Base-by-base conservation (phyloP, 2,888 invertebrate species). In the Euspilapteryx auroguttella region DNA sequence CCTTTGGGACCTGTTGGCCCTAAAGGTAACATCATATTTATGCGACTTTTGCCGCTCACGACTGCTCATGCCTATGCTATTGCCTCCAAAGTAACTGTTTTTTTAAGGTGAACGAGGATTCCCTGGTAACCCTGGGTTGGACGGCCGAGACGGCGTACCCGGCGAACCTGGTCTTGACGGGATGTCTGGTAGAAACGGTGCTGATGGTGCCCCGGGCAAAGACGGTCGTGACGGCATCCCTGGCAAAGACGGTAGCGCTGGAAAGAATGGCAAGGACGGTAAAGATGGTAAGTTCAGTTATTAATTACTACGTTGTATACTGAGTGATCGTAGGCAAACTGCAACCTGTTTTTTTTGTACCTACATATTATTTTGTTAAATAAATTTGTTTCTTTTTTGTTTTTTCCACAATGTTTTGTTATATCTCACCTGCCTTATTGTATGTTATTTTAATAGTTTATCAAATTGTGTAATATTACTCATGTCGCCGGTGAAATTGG, bases 101-200 rank as follows among this genome's bases (percentile, higher is more conserved):
- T 40, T 5, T 32, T 3, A 49, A 55, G 89, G 89, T 14, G 81
- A 83, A 40, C 81, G 85, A 20, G 89, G 89, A 0, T 82, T 82
- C 24, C 79, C 82, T 0, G 89, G 89, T 1, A 78, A 81, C 22
- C 65, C 84, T 1, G 90, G 90, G 0, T 57, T 93, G 2, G 94
- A 94, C 45, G 94, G 94, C 0, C 73, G 91, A 30, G 92, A 94
- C 41, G 94, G 94, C 3, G 84, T 94, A 1, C 93, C 94, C 0
- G 94, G 94, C 0, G 92, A 92, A 45, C 94, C 94, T 0, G 94
- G 94, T 0, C 63, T 94, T 20, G 90, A 91, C 43, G 94, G 94
- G 0, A 82, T 91, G 36, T 88, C 88, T 0, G 92, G 94, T 2
- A 78, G 92, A 30, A 90, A 89, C 34, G 94, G 94, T 0, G 81